Evolutionary conservation across 2,113 vertebrate species (phyloP), one percentile per base, ranked within the genome.

Genomic region (Cyprinodon brontotheroides): DNA sequence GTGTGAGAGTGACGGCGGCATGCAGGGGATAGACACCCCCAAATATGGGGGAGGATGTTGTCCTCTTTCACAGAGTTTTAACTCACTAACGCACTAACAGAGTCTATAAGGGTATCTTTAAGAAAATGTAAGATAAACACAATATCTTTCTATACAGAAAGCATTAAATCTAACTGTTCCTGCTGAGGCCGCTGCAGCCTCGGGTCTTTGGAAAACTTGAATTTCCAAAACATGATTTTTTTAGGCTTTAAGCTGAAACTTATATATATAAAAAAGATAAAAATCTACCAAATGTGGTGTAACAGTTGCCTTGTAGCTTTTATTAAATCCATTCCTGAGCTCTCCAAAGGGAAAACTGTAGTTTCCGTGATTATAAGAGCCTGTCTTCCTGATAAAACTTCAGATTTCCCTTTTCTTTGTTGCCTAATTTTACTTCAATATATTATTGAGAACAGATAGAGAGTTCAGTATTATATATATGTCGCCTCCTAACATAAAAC

Each of bases 321-420:
- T 48, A 91, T 89, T 72, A 90, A 92, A 92, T 89, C 90, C 91
- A 93, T 93, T 68, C 66, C 79, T 59, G 60, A 65, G 80, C 65
- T 77, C 81, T 69, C 66, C 74, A 69, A 38, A 83, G 81, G 72
- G 62, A 80, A 74, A 53, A 81, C 22, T 50, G 75, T 47, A 79
- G 82, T 89, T 92, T 93, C 89, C 90, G 90, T 91, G 85, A 89
- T 85, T 87, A 74, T 82, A 74, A 87, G 61, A 74, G 80, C 71
- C 72, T 69, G 83, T 88, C 86, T 93, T 93, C 92, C 83, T 93
- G 93, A 89, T 88, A 91, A 86, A 4, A 89, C 83, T 89, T 91
- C 92, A 92, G 84, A 82, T 90, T 92, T 22, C 89, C 41, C 59
- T 72, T 40, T 39, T 67, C 61, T 41, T 79, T 29, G 81, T 72